Conservation (phyloP, 2,113 vertebrate genomes). For the Rhegmatorhina hoffmannsi region DNA sequence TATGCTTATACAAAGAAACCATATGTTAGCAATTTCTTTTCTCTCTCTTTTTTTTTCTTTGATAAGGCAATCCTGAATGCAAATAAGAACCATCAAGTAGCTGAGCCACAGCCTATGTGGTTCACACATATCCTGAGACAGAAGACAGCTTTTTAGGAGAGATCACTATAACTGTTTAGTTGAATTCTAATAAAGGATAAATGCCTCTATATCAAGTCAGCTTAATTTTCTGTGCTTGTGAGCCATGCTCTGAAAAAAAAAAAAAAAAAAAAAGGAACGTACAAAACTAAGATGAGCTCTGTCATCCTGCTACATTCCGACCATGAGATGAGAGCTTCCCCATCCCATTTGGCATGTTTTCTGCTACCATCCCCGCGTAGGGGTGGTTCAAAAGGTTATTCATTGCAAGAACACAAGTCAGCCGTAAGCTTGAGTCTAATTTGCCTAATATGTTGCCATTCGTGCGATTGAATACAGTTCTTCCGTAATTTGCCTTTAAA, state of each 20-base stretch:
- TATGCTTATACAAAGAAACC: background rate
- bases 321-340: background rate
- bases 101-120: background rate
- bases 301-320: background rate
- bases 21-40: background rate
- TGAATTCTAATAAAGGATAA: background rate
- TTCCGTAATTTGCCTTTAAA: background rate
- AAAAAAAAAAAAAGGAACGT: fast-evolving
- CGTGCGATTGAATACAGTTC: background rate
- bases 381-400: background rate
- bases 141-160: background rate
- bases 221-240: background rate
- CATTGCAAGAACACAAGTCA: background rate
- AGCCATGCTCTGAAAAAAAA: background rate
- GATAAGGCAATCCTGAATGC: fast-evolving
- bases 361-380: background rate
- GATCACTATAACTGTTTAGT: background rate
- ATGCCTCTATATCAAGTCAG: background rate
- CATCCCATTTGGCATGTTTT: background rate
- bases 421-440: background rate
- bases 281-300: background rate
- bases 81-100: background rate
- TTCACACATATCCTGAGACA: background rate
- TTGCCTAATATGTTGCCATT: background rate
- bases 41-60: background rate